phyloP scores from a whole-genome alignment of 1,140 invertebrate species.

The Drosophila novamexicana region DNA sequence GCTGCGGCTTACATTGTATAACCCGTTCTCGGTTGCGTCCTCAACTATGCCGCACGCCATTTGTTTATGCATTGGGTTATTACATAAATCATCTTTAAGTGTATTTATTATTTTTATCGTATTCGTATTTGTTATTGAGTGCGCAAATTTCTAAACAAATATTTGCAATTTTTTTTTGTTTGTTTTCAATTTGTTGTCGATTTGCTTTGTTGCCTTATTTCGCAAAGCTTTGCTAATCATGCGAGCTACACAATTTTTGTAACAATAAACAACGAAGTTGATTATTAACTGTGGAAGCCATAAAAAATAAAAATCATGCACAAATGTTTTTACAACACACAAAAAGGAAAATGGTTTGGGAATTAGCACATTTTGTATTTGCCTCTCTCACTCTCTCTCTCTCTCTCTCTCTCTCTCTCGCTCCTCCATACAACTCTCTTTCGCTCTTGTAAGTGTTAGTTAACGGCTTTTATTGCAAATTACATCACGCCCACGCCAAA shows the following conservation, averaged over 20 bases:
- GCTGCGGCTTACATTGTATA: slow-evolving; percentile 42
- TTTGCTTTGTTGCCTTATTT: slow-evolving; percentile 34
- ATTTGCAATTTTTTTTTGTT: slow-evolving; percentile 33
- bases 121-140: slow-evolving; percentile 1
- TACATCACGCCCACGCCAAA: slow-evolving; percentile 77
- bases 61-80: slow-evolving; percentile 34
- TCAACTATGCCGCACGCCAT: slow-evolving; percentile 14
- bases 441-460: slow-evolving; percentile 53
- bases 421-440: not conserved
- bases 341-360: slow-evolving; percentile 15
- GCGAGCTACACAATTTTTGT: slow-evolving; percentile 51
- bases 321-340: slow-evolving; percentile 42
- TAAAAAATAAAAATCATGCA: slow-evolving; percentile 15
- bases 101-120: not conserved
- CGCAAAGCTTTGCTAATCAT: slow-evolving; percentile 40
- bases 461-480: slow-evolving; percentile 78
- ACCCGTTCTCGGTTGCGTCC: slow-evolving; percentile 25
- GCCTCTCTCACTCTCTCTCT: not conserved
- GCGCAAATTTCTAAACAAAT: slow-evolving; percentile 59
- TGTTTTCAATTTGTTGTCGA: slow-evolving; percentile 22
- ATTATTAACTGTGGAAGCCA: slow-evolving; percentile 60
- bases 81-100: slow-evolving; percentile 43
- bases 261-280: slow-evolving; percentile 74
- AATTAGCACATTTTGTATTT: slow-evolving; percentile 69
- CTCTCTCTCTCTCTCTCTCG: not conserved